phyloP scores from a whole-genome alignment of 2,113 vertebrate genomes.

The Rattus rattus region DNA sequence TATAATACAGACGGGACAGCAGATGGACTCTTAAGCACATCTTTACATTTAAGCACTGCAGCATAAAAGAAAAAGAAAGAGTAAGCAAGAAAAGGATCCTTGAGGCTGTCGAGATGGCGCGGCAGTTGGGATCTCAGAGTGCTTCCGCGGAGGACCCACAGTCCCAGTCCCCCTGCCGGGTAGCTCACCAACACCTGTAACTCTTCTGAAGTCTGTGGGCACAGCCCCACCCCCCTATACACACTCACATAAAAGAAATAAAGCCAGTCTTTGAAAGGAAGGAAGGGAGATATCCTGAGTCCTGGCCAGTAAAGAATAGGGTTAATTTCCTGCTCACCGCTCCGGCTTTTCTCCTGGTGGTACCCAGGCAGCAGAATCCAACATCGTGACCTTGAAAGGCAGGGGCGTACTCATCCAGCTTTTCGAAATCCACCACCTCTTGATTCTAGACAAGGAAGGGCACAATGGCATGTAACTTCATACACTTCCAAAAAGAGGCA shows the following conservation, averaged over 20 bases:
- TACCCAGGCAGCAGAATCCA: conserved; percentile 94
- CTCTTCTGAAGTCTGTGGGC: neutral
- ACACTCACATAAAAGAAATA: neutral
- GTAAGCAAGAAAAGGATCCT: neutral
- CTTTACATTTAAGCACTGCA: conserved; percentile 20
- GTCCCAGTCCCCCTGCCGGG: neutral
- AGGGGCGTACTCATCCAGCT: conserved; percentile 87
- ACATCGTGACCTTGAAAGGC: conserved; percentile 90
- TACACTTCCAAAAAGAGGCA: neutral
- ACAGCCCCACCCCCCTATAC: neutral
- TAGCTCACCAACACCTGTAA: neutral
- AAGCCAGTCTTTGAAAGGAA: neutral
- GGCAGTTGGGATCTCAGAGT: too few relatives aligned
- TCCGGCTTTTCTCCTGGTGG: conserved; percentile 89
- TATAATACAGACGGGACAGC: neutral
- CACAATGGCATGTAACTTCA: neutral
- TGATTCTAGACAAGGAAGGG: conserved; percentile 86
- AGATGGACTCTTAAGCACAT: neutral
- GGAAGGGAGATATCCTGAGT: neutral
- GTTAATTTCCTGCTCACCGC: conserved; percentile 82
- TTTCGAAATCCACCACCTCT: conserved; percentile 93
- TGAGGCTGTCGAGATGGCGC: neutral
- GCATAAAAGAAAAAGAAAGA: neutral
- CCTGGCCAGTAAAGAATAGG: neutral
- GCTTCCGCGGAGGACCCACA: too few relatives aligned